Percentiles rank a stretch among this genome's conserved stretches.
Conservation (phyloP, 2,797 vertebrate species). For the Phrynocephalus vlangalii region DNA sequence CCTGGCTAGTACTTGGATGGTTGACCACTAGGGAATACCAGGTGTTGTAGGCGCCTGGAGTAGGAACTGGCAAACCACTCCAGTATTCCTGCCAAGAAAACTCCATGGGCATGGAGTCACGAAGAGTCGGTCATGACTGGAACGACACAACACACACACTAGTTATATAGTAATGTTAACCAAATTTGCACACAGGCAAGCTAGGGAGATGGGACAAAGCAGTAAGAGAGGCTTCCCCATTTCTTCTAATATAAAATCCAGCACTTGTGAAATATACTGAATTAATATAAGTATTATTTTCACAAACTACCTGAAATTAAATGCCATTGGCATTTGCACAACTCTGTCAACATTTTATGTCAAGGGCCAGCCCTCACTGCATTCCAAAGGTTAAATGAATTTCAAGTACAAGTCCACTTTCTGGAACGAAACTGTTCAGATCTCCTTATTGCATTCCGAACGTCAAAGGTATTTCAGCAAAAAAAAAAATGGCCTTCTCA, state of each 20-base stretch:
- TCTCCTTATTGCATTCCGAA: neutral
- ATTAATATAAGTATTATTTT: constrained; percentile 29
- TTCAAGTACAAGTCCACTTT: neutral
- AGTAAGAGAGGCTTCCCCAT: neutral
- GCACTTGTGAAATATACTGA: neutral
- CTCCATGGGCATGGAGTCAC: too few species aligned
- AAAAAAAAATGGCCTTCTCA: neutral
- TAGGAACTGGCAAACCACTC: too few species aligned
- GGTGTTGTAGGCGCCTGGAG: too few species aligned
- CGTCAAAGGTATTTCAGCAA: neutral
- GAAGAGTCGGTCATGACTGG: too few species aligned
- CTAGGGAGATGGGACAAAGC: neutral
- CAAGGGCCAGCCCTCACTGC: neutral
- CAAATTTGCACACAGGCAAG: neutral
- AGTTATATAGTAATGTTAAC: neutral
- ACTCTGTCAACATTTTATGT: neutral
- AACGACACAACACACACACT: too few species aligned
- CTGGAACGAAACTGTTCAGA: neutral
- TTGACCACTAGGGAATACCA: too few species aligned
- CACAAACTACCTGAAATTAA: constrained; percentile 20
- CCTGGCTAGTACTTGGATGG: too few species aligned
- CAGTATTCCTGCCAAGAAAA: too few species aligned
- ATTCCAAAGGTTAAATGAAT: constrained; percentile 3
- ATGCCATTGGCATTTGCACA: neutral
- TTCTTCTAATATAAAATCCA: constrained; percentile 46